Conservation (phyloP, 1,140 invertebrate species). For the Aplysia californica region DNA sequence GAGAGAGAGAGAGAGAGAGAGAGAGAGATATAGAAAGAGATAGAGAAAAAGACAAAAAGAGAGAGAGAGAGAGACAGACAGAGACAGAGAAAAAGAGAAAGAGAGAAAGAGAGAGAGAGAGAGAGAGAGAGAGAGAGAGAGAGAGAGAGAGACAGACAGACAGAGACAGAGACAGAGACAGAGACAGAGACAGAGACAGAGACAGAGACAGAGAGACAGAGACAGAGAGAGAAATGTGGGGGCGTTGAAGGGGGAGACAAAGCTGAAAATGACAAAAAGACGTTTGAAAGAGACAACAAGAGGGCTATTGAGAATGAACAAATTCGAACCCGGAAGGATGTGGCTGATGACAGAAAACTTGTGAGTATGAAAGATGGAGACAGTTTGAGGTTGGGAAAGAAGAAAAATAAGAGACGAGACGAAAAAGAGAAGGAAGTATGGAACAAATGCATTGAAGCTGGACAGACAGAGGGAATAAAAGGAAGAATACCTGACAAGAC, state of each 20-base stretch:
- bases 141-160: background rate
- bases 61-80: background rate
- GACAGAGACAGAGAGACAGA: background rate
- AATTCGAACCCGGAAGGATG: no score
- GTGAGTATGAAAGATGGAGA: background rate
- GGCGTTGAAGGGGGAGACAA: background rate
- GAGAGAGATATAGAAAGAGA: no score
- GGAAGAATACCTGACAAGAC: no score
- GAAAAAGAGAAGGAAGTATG: no score
- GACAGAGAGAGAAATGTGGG: background rate
- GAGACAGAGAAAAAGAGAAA: background rate
- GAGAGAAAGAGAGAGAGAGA: background rate
- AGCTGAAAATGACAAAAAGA: background rate
- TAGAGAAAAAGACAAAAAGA: background rate
- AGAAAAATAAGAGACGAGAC: background rate
- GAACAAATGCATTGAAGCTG: no score
- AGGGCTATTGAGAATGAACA: no score
- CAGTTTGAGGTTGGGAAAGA: background rate
- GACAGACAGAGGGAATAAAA: no score
- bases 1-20: no score
- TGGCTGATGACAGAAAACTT: no score
- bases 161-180: background rate
- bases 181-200: background rate
- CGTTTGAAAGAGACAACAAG: background rate
- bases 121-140: conserved; percentile 2